Base-by-base conservation (phyloP, 2,888 invertebrate genomes). In the Caradrina clavipalpis region DNA sequence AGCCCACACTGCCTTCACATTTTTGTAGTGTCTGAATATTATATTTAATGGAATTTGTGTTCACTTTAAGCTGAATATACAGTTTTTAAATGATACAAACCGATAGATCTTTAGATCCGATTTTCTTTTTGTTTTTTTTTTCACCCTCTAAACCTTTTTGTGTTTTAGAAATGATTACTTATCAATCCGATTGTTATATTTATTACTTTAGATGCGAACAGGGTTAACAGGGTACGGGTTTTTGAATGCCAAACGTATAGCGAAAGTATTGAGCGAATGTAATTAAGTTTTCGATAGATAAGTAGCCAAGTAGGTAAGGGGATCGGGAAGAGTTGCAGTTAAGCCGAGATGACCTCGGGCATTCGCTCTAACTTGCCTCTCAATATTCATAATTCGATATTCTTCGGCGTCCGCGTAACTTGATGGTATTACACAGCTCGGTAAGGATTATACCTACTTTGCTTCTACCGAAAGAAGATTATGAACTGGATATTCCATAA, bases 331-430 rank as follows among this genome's bases (percentile, higher is more conserved):
- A 81, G 81, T 80, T 85, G 84, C 85, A 86, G 82, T 86, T 86
- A 84, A 88, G 87, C 82, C 81, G 83, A 85, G 86, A 89, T 90
- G 92, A 89, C 93, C 91, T 87, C 76, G 87, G 93, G 87, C 86
- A 78, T 74, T 60, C 54, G 53, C 63, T 62, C 67, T 62, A 83
- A 88, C 80, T 89, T 87, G 87, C 83, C 86, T 76, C 83, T 86
- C 88, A 92, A 93, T 94, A 93, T 93, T 92, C 89, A 92, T 93
- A 92, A 89, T 89, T 87, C 87, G 87, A 86, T 88, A 90, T 92
- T 90, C 89, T 88, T 88, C 87, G 83, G 83, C 89, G 87, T 85
- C 86, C 83, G 86, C 78, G 81, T 75, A 93, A 92, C 87, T 93
- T 89, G 84, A 76, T 78, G 90, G 86, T 83, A 88, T 90, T 91